phyloP scores from a whole-genome alignment of 64 coral and sea anemone genomes.

The Acropora yongei region DNA sequence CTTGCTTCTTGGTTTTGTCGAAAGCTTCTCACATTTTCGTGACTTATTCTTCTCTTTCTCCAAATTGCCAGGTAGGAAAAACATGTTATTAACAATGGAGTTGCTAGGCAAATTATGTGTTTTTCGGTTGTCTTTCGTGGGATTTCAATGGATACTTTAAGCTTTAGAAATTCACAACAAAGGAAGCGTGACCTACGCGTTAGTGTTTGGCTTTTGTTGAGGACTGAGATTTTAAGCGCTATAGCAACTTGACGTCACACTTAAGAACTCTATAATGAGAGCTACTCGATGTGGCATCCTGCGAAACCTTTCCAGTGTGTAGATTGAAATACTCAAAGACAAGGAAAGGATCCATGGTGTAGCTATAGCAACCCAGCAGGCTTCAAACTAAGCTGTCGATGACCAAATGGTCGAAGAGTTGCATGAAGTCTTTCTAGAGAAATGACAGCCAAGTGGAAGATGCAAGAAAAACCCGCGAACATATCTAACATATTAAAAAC shows the following conservation, averaged over 20 bases:
- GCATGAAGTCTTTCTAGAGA: constrained; percentile 59
- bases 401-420: not conserved
- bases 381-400: not conserved
- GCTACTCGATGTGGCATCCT: no score
- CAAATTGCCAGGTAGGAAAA: constrained; percentile 31
- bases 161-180: no score
- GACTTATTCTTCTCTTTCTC: not conserved
- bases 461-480: constrained; percentile 18
- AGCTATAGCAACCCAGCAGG: constrained; percentile 10
- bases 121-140: no score
- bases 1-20: constrained; percentile 4
- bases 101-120: no score
- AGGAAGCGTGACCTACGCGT: no score
- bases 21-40: not conserved
- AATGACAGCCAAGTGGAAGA: constrained; percentile 48
- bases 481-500: constrained; percentile 38
- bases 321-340: no score
- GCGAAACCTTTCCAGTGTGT: no score
- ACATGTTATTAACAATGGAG: constrained; percentile 12
- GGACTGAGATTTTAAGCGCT: no score
- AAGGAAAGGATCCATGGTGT: constrained; percentile 3
- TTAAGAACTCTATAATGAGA: no score
- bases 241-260: no score
- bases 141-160: no score
- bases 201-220: no score